Conservation (phyloP, 1,140 invertebrate species). For the Drosophila tani region DNA sequence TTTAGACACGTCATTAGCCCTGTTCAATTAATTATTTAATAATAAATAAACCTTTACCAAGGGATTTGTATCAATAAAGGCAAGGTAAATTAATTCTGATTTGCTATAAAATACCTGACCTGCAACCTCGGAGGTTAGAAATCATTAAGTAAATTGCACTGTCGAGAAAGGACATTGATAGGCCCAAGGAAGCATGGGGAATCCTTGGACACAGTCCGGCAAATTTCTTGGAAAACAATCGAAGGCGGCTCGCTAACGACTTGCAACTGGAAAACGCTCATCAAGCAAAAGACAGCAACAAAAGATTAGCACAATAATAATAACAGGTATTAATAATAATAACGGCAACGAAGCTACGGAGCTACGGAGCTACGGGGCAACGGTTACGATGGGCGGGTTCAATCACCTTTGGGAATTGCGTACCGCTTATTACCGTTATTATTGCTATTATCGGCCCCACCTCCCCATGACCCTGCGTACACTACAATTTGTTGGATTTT, state of each 20-base stretch:
- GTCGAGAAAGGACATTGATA: constrained; percentile 5
- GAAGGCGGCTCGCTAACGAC: constrained; percentile 26
- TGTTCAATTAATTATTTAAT: no score
- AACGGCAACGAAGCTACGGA: constrained; percentile 8
- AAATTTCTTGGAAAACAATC: constrained; percentile 47
- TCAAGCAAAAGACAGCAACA: constrained; percentile 5
- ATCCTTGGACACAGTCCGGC: constrained; percentile 18
- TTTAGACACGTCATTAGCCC: no score
- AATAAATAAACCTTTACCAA: no score
- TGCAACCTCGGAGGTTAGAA: neutral
- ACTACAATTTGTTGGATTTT: neutral
- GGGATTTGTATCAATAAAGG: no score
- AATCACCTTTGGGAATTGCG: constrained; percentile 60
- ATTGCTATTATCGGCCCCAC: constrained; percentile 41
- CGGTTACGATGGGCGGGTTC: constrained; percentile 50
- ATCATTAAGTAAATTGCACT: constrained; percentile 14
- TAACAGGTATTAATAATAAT: constrained; percentile 13
- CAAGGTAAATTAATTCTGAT: no score
- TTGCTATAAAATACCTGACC: neutral
- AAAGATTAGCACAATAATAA: neutral
- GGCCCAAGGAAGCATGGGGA: neutral
- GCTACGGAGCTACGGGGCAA: constrained; percentile 7
- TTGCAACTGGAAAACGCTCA: constrained; percentile 22
- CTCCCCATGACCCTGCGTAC: neutral
- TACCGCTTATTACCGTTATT: constrained; percentile 58